phyloP scores from a whole-genome alignment of 2,888 invertebrate species.

The Dione vanillae region DNA sequence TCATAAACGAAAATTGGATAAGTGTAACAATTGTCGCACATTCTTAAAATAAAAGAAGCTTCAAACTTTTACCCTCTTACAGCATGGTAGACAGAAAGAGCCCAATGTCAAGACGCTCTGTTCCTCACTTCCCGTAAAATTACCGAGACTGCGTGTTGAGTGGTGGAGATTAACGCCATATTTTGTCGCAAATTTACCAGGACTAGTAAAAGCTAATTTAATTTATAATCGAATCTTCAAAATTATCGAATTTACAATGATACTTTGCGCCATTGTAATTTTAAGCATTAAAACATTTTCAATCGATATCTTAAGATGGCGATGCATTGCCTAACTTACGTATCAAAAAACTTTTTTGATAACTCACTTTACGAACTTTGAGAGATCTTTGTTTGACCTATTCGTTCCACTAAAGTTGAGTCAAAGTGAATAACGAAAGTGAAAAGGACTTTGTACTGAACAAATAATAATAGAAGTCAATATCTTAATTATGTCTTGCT shows the following conservation, averaged over 20 bases:
- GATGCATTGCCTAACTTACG: not conserved
- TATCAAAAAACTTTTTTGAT: constrained; percentile 39
- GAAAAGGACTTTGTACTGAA: constrained; percentile 29
- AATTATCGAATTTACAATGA: too few species aligned
- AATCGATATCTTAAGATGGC: too few species aligned
- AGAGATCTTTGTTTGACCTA: constrained; percentile 33
- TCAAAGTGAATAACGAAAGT: constrained; percentile 27
- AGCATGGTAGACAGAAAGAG: too few species aligned
- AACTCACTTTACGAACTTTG: constrained; percentile 32
- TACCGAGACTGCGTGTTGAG: too few species aligned
- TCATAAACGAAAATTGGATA: not conserved
- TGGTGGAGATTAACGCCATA: not conserved
- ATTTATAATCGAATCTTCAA: too few species aligned
- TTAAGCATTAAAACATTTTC: constrained; percentile 1
- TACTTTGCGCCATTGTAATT: too few species aligned
- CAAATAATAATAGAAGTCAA: constrained; percentile 34
- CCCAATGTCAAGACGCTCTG: too few species aligned
- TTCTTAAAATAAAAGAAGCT: too few species aligned
- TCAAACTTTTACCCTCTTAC: too few species aligned
- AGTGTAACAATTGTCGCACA: not conserved
- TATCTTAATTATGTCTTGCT: constrained; percentile 21
- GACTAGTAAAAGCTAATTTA: too few species aligned
- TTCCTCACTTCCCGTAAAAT: not conserved
- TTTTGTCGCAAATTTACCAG: too few species aligned
- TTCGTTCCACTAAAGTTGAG: constrained; percentile 26